Base-by-base conservation (phyloP, 23 tunicate species). In the Ascidia mentula region DNA sequence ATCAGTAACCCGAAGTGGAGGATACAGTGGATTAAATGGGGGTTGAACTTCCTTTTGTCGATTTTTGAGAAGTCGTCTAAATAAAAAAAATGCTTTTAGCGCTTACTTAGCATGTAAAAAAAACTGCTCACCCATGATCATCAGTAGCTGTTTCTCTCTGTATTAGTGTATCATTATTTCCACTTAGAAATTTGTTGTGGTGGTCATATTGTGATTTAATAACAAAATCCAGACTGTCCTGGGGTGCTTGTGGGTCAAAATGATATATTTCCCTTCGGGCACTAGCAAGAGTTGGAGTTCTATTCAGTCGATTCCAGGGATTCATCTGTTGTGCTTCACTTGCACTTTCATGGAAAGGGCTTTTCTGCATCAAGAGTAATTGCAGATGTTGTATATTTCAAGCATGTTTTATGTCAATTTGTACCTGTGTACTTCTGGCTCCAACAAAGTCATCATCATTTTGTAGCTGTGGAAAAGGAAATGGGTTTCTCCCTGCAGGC, bases 381-480 rank as follows among this genome's bases (percentile, higher is more conserved):
- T 9, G 32, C 6, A 65, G 8, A 79, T 37, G 35, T 30, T 61
- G 30, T 59, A n/a, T n/a, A n/a, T n/a, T n/a, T 33, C 17, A 73
- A 35, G 9, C 78, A 74, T 18, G 22, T 36, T 30, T 28, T 8
- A 74, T 6, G 1, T 74, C 1, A 36, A 30, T 4, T 31, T 30
- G 65, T 59, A 84, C 88, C 81, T 72, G 88, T 35, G 78, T 73
- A 31, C 77, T 69, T 37, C 87, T 37, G 9, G 69, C 31, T 0
- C 97, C 97, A 38, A 91, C 87, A 77, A 92, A 92, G 38, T 92
- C 78, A 37, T 87, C 86, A 69, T 92, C 97, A 82, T 92, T 92
- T 82, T 92, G 97, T 1, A 87, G 75, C 59, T 75, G 82, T 28
- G 92, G 92, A 79, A 92, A 87, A 18, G 97, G 97, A 86, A 87